Evolutionary conservation across 2,113 vertebrate genomes (phyloP).

Genomic region (Bettongia penicillata): DNA sequence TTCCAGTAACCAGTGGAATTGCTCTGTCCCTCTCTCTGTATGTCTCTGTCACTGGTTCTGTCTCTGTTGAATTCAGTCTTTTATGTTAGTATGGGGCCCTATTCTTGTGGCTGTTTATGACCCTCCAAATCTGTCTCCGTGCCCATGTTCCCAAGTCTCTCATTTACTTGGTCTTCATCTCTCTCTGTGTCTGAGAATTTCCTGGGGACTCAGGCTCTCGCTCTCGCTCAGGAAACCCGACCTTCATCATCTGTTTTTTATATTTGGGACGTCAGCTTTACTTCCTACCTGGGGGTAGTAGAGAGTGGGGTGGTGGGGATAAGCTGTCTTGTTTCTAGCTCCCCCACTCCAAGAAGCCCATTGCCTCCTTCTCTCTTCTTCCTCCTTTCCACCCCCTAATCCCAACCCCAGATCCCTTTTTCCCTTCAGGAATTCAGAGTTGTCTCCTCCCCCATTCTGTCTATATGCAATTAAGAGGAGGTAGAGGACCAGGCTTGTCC

Average conservation of each 20-base stretch:
- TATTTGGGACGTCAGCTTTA: slow-evolving; percentile 81
- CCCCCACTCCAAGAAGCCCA: not conserved
- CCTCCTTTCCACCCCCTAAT: not conserved
- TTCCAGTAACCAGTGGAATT: slow-evolving; percentile 67
- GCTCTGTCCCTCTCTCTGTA: not conserved
- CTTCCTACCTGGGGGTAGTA: not conserved
- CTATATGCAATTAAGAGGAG: not conserved
- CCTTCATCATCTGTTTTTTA: slow-evolving; percentile 86
- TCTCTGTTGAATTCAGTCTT: not conserved
- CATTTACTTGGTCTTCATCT: not conserved
- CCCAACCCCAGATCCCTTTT: not conserved
- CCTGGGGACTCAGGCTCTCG: slow-evolving; percentile 76
- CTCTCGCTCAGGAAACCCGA: slow-evolving; percentile 80
- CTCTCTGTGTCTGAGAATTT: slow-evolving; percentile 40
- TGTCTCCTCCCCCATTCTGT: not conserved
- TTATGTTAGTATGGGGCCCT: not conserved
- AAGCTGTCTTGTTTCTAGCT: not conserved
- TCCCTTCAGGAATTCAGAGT: slow-evolving; percentile 19
- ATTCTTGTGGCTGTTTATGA: not conserved
- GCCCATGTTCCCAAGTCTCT: not conserved
- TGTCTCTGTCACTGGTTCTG: not conserved
- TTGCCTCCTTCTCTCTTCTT: not conserved
- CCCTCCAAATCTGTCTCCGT: not conserved
- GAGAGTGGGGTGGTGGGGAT: not conserved
- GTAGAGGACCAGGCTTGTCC: not conserved